Evolutionary conservation across 2,113 vertebrate genomes (phyloP).

Genomic region (Crypturellus undulatus): DNA sequence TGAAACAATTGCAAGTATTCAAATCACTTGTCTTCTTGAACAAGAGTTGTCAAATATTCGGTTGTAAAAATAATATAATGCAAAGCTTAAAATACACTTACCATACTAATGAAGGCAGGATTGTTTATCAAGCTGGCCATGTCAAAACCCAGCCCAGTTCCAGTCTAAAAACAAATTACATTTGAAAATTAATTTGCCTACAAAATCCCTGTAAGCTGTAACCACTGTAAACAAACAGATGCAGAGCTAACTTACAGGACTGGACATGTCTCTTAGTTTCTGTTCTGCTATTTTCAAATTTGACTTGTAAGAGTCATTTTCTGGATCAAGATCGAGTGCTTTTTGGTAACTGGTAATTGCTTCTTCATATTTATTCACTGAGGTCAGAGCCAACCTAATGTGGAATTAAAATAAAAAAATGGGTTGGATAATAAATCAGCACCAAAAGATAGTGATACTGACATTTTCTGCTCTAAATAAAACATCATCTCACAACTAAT

Average conservation of each 20-base stretch:
- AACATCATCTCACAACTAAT: not conserved
- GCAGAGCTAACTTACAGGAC: slow-evolving; percentile 87
- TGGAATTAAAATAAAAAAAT: slow-evolving; percentile 39
- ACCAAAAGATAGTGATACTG: not conserved
- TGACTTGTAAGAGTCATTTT: slow-evolving; percentile 96
- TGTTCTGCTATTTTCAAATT: slow-evolving; percentile 97
- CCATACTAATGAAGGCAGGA: slow-evolving; percentile 99
- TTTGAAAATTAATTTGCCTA: slow-evolving; percentile 37
- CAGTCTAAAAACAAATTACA: slow-evolving; percentile 83
- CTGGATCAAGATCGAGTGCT: slow-evolving; percentile 93
- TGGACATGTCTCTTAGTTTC: slow-evolving; percentile 91
- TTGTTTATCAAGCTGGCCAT: slow-evolving; percentile 99
- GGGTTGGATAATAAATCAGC: not conserved
- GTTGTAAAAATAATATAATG: not conserved
- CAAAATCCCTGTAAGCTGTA: not conserved
- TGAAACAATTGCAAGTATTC: not conserved
- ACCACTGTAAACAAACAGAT: slow-evolving; percentile 11
- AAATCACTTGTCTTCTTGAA: not conserved
- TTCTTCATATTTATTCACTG: slow-evolving; percentile 94
- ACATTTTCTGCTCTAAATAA: not conserved
- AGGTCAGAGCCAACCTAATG: slow-evolving; percentile 90
- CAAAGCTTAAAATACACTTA: slow-evolving; percentile 74
- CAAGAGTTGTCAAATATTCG: not conserved
- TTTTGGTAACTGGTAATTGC: slow-evolving; percentile 95
- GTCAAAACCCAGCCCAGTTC: slow-evolving; percentile 93